Evolutionary conservation across 2,113 vertebrate species (phyloP).

Genomic region (Gorilla gorilla): DNA sequence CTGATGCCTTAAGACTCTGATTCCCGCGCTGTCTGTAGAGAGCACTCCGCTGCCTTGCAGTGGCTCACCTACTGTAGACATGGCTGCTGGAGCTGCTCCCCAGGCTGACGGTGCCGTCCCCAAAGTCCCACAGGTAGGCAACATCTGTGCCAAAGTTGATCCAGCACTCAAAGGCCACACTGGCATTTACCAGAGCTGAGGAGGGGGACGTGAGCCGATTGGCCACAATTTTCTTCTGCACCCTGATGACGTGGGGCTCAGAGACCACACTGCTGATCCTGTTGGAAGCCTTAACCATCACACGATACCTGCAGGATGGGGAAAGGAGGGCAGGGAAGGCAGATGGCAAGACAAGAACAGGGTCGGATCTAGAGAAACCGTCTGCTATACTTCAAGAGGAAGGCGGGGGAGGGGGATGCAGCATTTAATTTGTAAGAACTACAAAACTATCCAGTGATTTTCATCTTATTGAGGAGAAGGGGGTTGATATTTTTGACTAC

Average conservation of each 20-base stretch:
- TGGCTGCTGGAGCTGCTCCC: slow-evolving; percentile 82
- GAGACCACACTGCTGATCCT: slow-evolving; percentile 77
- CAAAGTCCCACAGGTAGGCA: slow-evolving; percentile 87
- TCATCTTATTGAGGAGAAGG: background rate
- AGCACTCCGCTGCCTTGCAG: background rate
- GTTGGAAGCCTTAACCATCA: slow-evolving; percentile 78
- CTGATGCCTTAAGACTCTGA: background rate
- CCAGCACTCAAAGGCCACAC: slow-evolving; percentile 82
- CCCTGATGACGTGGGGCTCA: slow-evolving; percentile 70
- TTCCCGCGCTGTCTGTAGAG: accelerated
- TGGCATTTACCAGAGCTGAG: slow-evolving; percentile 84
- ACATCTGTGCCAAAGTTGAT: slow-evolving; percentile 85
- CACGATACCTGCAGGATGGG: slow-evolving; percentile 81
- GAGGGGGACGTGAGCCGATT: slow-evolving; percentile 82
- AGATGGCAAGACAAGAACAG: background rate
- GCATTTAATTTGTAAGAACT: background rate
- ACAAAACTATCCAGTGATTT: background rate
- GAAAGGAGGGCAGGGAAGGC: background rate
- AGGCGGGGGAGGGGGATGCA: background rate
- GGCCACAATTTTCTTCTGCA: slow-evolving; percentile 84
- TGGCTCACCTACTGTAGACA: slow-evolving; percentile 81
- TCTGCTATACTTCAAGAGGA: background rate
- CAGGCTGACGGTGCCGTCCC: slow-evolving; percentile 80
- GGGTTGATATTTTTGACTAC: too few relatives aligned
- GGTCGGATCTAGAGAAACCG: background rate